phyloP scores from a whole-genome alignment of 1,140 invertebrate genomes.

The Oscheius sp. region DNA sequence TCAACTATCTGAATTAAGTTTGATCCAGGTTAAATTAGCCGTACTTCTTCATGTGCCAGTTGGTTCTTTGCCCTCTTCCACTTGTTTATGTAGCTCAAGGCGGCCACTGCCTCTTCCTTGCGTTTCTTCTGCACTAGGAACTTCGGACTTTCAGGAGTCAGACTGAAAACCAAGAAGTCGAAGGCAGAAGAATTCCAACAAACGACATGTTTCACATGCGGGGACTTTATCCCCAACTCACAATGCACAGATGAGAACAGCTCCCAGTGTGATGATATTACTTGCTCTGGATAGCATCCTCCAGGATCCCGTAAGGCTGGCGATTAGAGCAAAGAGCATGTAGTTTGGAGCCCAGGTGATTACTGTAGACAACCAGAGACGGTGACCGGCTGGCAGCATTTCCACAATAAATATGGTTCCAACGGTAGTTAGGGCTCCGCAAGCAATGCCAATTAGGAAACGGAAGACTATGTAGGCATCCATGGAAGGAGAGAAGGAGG shows the following conservation, averaged over 20 bases:
- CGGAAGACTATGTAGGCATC: constrained; percentile 26
- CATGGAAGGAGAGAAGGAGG: constrained; percentile 20
- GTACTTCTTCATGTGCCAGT: neutral
- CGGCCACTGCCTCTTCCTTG: constrained; percentile 2
- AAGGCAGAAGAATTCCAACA: neutral
- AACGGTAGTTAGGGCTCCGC: neutral
- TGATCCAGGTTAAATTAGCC: neutral
- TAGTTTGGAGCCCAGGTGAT: constrained; percentile 38
- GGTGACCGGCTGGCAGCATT: constrained; percentile 23
- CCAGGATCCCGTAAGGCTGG: constrained; percentile 12
- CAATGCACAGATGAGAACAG: constrained; percentile 23
- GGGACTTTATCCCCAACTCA: neutral
- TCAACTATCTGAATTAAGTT: constrained; percentile 12
- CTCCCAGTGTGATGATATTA: constrained; percentile 10
- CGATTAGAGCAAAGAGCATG: constrained; percentile 31
- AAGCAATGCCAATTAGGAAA: constrained; percentile 26
- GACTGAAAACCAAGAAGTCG: neutral
- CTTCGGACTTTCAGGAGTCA: constrained; percentile 28
- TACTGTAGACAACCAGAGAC: constrained; percentile 28
- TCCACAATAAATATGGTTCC: constrained; percentile 26
- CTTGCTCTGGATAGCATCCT: constrained; percentile 5
- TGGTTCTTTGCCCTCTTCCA: constrained; percentile 12
- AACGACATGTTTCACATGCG: neutral
- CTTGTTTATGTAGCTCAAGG: constrained; percentile 25
- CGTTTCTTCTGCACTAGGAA: constrained; percentile 21